A percentile compares a stretch with the other conserved stretches of the same genome.
phyloP scores from a whole-genome alignment of 2,113 vertebrate species.

The Ochotona curzoniae region DNA sequence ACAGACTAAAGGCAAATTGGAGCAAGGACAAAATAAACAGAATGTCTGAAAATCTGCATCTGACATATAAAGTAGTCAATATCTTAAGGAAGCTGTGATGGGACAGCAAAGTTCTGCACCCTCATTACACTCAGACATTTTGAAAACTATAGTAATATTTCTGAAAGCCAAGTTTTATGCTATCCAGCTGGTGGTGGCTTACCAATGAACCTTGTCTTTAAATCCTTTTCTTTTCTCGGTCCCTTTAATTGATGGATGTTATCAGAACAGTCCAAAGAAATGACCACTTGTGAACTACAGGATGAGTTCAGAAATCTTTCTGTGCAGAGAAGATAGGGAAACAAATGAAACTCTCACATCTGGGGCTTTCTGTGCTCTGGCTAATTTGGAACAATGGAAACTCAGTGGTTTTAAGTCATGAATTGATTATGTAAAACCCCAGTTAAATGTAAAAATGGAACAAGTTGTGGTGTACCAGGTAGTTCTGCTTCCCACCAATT shows the following conservation, averaged over 20 bases:
- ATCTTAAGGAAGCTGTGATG: constrained; percentile 96
- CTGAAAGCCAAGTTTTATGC: constrained; percentile 89
- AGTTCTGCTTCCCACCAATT: too few relatives aligned
- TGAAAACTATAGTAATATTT: constrained; percentile 75
- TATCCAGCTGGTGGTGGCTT: constrained; percentile 94
- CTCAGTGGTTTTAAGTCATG: constrained; percentile 91
- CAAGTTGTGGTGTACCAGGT: too few relatives aligned
- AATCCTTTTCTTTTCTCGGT: constrained; percentile 91
- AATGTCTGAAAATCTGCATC: constrained; percentile 99
- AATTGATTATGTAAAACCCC: constrained; percentile 95
- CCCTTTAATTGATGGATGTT: constrained; percentile 91
- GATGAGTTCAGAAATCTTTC: constrained; percentile 89
- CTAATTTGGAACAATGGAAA: constrained; percentile 91
- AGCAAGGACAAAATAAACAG: constrained; percentile 99
- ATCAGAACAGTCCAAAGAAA: constrained; percentile 96
- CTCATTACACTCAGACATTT: constrained; percentile 97
- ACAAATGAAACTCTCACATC: constrained; percentile 92
- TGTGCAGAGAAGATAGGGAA: constrained; percentile 93
- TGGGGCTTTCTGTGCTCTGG: constrained; percentile 89
- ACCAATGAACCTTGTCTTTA: constrained; percentile 98
- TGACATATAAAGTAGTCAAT: constrained; percentile 99
- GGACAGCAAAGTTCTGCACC: constrained; percentile 95
- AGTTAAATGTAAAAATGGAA: constrained; percentile 91
- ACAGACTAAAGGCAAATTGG: constrained; percentile 99
- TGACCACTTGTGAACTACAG: constrained; percentile 93